Percentiles rank a stretch among this genome's conserved stretches.
These are phyloP conservation scores for Allygus modestus DNA, from an alignment of 2,888 invertebrate species.

Conservation along the genomic window DNA sequence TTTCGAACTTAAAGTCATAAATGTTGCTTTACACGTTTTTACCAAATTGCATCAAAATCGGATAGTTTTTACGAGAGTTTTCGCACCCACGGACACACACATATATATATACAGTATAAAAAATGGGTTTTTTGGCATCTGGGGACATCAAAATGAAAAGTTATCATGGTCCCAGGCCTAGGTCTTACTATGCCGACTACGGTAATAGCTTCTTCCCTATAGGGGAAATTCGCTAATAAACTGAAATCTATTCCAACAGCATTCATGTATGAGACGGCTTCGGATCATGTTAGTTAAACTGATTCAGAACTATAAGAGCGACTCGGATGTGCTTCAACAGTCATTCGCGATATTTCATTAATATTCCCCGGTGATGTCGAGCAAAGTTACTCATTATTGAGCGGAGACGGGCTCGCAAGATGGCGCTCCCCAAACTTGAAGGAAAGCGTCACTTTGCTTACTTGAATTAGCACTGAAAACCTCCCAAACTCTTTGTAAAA, in stretches of 20 bases:
- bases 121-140: too few relatives aligned
- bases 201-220: too few relatives aligned
- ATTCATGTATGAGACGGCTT: not conserved
- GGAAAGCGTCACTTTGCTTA: not conserved
- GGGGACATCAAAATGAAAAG: too few relatives aligned
- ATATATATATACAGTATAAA: too few relatives aligned
- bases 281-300: not conserved
- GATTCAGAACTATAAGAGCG: not conserved
- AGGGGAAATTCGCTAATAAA: too few relatives aligned
- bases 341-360: slow-evolving; percentile 8
- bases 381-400: not conserved
- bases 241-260: not conserved
- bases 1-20: too few relatives aligned
- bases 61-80: too few relatives aligned
- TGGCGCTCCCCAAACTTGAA: not conserved
- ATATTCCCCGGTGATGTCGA: not conserved
- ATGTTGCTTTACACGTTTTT: too few relatives aligned
- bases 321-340: not conserved
- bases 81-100: too few relatives aligned
- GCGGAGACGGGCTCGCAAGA: not conserved
- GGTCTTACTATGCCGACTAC: too few relatives aligned
- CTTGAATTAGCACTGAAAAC: not conserved
- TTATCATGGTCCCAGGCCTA: too few relatives aligned
- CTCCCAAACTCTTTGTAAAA: not conserved
- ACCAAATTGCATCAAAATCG: too few relatives aligned